A percentile compares a stretch with the other conserved stretches of the same genome.
phyloP scores from a whole-genome alignment of 2,797 vertebrate genomes.

The Cuculus canorus region DNA sequence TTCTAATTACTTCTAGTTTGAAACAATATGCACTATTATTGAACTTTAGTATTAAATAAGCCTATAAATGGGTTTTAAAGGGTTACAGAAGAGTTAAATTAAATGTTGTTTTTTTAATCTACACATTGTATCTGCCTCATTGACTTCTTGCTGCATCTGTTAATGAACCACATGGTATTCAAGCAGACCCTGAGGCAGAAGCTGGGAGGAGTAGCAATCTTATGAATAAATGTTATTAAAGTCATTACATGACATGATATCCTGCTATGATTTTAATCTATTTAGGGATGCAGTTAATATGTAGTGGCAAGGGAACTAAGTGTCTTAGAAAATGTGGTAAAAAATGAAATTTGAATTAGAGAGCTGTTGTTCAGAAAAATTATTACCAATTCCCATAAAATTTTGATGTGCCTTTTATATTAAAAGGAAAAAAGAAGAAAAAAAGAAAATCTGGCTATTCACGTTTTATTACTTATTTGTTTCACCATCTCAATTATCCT shows the following conservation, averaged over 20 bases:
- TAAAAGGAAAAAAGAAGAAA: too few relatives aligned
- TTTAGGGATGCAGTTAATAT: not conserved
- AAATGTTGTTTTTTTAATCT: not conserved
- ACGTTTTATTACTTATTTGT: not conserved
- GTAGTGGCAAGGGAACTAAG: not conserved
- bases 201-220: slow-evolving; percentile 25
- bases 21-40: not conserved
- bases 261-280: slow-evolving; percentile 29
- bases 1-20: not conserved
- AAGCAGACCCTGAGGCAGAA: slow-evolving; percentile 37
- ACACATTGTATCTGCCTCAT: slow-evolving; percentile 30
- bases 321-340: not conserved
- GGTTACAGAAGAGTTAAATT: slow-evolving; percentile 24
- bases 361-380: not conserved
- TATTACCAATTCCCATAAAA: not conserved
- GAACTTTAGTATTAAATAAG: slow-evolving; percentile 16
- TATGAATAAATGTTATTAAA: slow-evolving; percentile 55
- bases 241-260: slow-evolving; percentile 28
- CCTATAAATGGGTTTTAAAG: not conserved
- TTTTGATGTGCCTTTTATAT: not conserved
- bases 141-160: slow-evolving; percentile 38
- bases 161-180: slow-evolving; percentile 6
- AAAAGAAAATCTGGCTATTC: not conserved
- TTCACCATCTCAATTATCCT: not conserved
- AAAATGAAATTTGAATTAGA: not conserved